Evolutionary conservation across 2,888 invertebrate species (phyloP).

Genomic region (Leistus spinibarbis): DNA sequence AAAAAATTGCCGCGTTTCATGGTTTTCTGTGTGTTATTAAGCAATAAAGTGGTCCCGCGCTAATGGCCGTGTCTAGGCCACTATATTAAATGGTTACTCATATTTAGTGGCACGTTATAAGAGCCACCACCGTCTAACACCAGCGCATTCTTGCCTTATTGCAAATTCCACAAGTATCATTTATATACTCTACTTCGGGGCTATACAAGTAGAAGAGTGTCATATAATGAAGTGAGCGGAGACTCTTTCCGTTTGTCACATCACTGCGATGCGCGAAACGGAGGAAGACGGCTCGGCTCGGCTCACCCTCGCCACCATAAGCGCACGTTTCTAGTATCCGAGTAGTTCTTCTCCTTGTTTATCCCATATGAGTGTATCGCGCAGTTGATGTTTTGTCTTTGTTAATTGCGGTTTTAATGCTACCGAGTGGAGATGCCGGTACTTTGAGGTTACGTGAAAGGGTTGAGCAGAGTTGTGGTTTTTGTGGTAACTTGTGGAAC

Average conservation of each 20-base stretch:
- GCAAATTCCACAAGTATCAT: constrained; percentile 59
- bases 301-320: neutral
- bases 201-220: neutral
- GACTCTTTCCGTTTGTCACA: constrained; percentile 15
- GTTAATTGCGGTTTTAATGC: too few relatives aligned
- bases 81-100: constrained; percentile 57
- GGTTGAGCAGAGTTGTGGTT: too few relatives aligned
- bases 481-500: too few relatives aligned
- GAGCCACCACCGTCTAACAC: neutral
- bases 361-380: too few relatives aligned
- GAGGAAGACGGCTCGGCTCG: too few relatives aligned
- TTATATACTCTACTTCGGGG: constrained; percentile 4
- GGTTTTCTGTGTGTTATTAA: constrained; percentile 43
- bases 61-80: constrained; percentile 43
- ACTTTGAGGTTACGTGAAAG: too few relatives aligned
- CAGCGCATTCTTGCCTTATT: constrained; percentile 58
- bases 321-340: neutral
- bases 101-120: constrained; percentile 49
- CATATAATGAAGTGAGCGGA: constrained; percentile 28
- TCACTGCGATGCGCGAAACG: neutral
- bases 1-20: constrained; percentile 22
- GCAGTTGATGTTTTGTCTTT: too few relatives aligned
- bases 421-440: too few relatives aligned
- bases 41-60: constrained; percentile 46
- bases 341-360: too few relatives aligned